A percentile compares a stretch with the other conserved stretches of the same genome.
Evolutionary conservation across 2,888 invertebrate genomes (phyloP).

Genomic region (Onchidella celtica): DNA sequence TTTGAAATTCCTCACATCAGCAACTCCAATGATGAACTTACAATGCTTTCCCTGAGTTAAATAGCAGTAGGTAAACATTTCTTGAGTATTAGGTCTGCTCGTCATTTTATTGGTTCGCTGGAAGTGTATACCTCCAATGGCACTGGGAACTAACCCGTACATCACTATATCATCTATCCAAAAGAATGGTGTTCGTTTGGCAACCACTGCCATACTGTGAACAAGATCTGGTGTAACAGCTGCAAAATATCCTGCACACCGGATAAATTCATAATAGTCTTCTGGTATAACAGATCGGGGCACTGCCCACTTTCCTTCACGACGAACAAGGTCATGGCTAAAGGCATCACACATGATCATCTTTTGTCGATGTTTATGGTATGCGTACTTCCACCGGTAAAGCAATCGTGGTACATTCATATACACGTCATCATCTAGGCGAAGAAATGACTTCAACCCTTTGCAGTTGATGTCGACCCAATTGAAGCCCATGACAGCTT

Average conservation of each 20-base stretch:
- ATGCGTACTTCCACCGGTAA: neutral
- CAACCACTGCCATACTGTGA: conserved; percentile 65
- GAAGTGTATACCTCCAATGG: conserved; percentile 60
- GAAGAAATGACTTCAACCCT: neutral
- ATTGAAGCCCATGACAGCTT: conserved; percentile 18
- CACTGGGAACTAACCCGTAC: conserved; percentile 73
- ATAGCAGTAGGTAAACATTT: neutral
- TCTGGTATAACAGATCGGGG: conserved; percentile 10
- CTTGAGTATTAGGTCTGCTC: neutral
- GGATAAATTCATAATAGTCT: conserved; percentile 67
- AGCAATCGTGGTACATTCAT: neutral
- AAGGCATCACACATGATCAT: conserved; percentile 2
- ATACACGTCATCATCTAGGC: conserved; percentile 33
- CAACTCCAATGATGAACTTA: neutral
- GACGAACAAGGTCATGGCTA: neutral
- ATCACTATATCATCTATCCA: conserved; percentile 79
- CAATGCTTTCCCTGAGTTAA: neutral
- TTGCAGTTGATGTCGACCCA: conserved; percentile 3
- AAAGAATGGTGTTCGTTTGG: conserved; percentile 74
- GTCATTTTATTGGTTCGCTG: neutral
- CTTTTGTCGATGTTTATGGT: neutral
- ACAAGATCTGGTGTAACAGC: conserved; percentile 70
- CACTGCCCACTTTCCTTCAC: conserved; percentile 27
- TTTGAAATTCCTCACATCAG: neutral
- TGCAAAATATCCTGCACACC: conserved; percentile 76